Evolutionary conservation across 37 sponge, comb jelly and placozoan species (phyloP), one percentile per base, ranked within the genome.

Genomic region (Chondrilla cf. caribensis): DNA sequence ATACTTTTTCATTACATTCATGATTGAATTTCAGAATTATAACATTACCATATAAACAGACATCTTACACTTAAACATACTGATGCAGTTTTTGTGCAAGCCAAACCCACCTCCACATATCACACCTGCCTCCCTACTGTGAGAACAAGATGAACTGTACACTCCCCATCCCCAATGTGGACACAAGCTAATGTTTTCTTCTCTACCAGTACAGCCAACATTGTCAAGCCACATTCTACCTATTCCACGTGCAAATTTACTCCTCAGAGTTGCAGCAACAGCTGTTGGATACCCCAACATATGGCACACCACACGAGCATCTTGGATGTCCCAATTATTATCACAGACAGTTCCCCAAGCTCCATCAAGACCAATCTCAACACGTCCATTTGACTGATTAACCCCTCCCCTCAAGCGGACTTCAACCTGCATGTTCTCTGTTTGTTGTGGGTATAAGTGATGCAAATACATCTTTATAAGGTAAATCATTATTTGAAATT

Each of bases 161-260:
- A 3, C 44, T 40, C 24, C 24, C 42, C 76, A 15, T 18, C 24
- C 24, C 2, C 21, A 39, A 25, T 62, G 25, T n/a, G 29, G 6
- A 15, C 76, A 73, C 76, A 36, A n/a, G 24, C 1, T 18, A 38
- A 73, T 73, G 43, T 40, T 73, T 25, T 40, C 25, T 73, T 73
- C 76, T 21, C 18, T 11, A 24, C 76, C 76, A 73, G 1, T 40
- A 38, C 76, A 73, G 5, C 44, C 7, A 37, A 73, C 41, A 38
- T 73, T 9, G 25, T 11, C 3, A 1, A 73, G 76, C 76, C 76
- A 40, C 3, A 73, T 24, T 15, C 29, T 6, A 28, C 64, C 64
- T 62, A n/a, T 62, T n/a, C 64, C 64, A 19, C 64, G 64, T 15
- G 6, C 64, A 62, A 62, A 62, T 5, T n/a, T 62, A 7, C 29